Evolutionary conservation across 2,888 invertebrate genomes (phyloP).

Genomic region (Plagodis dolabraria): DNA sequence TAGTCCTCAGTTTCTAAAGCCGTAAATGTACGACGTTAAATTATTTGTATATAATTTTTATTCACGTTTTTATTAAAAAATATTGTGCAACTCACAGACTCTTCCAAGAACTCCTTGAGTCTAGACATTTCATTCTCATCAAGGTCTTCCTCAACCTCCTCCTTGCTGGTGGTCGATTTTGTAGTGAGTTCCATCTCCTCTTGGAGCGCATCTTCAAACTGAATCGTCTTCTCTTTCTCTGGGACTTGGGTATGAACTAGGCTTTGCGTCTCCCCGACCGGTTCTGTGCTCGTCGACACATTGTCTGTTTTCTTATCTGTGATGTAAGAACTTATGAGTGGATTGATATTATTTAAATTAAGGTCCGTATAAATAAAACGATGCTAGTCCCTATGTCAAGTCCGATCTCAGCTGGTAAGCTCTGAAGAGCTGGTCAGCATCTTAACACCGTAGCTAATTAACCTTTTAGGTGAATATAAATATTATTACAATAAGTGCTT

Average conservation of each 20-base stretch:
- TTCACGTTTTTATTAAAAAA: not conserved
- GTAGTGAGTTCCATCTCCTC: constrained; percentile 60
- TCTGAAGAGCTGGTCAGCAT: too few species aligned
- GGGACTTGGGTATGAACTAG: constrained; percentile 31
- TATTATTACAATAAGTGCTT: too few species aligned
- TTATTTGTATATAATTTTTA: too few species aligned
- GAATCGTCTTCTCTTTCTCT: constrained; percentile 28
- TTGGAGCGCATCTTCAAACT: constrained; percentile 48
- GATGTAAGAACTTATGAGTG: not conserved
- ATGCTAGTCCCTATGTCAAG: too few species aligned
- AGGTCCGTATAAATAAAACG: too few species aligned
- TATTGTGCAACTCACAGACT: constrained; percentile 58
- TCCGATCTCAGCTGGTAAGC: too few species aligned
- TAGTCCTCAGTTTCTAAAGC: too few species aligned
- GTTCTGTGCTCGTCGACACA: constrained; percentile 59
- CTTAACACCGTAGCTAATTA: too few species aligned
- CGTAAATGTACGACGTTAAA: too few species aligned
- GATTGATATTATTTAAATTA: too few species aligned
- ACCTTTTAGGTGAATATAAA: too few species aligned
- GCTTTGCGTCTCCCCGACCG: constrained; percentile 47
- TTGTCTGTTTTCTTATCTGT: constrained; percentile 71
- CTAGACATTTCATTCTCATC: constrained; percentile 69
- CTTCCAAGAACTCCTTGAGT: constrained; percentile 75
- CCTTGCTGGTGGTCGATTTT: constrained; percentile 62
- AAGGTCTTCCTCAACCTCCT: constrained; percentile 68